These are phyloP conservation scores for Percina caprodes DNA, from an alignment of 2,113 vertebrate species.

Conservation along the genomic window DNA sequence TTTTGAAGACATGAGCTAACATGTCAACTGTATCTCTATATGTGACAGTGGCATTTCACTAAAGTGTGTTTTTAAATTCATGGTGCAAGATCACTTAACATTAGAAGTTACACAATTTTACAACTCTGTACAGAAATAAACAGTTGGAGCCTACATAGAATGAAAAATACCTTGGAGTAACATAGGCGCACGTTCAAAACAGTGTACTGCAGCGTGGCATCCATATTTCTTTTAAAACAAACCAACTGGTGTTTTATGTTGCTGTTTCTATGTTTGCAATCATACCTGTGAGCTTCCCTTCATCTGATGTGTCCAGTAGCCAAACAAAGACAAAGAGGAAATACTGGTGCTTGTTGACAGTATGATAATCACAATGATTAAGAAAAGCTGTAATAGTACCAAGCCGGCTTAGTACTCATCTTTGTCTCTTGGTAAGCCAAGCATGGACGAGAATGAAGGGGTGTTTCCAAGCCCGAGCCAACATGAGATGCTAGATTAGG, in stretches of 20 bases:
- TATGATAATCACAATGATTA: conserved; percentile 65
- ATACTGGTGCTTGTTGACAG: conserved; percentile 22
- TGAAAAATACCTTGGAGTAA: too few relatives aligned
- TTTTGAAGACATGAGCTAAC: not conserved
- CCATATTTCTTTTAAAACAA: too few relatives aligned
- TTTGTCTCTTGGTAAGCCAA: conserved; percentile 62
- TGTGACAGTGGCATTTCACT: not conserved
- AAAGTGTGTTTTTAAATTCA: not conserved
- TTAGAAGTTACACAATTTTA: not conserved
- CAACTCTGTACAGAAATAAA: not conserved
- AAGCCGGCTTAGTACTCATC: conserved; percentile 64
- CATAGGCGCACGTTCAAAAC: too few relatives aligned
- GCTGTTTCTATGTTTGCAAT: conserved; percentile 10
- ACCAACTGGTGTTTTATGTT: not conserved
- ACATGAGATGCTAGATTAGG: conserved; percentile 60
- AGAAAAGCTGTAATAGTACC: conserved; percentile 53
- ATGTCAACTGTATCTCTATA: not conserved
- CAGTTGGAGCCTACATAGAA: not conserved
- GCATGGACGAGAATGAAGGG: conserved; percentile 50
- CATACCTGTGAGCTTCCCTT: not conserved
- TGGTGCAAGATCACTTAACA: not conserved
- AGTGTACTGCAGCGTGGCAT: too few relatives aligned
- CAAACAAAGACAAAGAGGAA: conserved; percentile 28
- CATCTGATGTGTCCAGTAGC: conserved; percentile 2
- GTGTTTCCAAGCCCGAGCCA: conserved; percentile 50